Percentiles rank a stretch among this genome's conserved stretches.
Evolutionary conservation across 2,113 vertebrate species (phyloP).

Genomic region (Alces alces): DNA sequence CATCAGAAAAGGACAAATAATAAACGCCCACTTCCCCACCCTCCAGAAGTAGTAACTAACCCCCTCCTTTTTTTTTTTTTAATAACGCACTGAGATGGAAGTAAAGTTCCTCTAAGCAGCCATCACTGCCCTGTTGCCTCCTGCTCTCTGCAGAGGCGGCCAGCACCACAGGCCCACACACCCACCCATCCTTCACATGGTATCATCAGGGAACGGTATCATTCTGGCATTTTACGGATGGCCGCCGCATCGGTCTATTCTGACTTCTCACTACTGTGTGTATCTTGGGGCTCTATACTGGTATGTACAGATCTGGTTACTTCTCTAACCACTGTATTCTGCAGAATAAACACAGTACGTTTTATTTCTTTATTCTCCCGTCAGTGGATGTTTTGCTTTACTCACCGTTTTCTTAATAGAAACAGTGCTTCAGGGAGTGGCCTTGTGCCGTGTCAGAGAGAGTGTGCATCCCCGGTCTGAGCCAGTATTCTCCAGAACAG

Average conservation of each 20-base stretch:
- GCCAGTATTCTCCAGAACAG: background rate
- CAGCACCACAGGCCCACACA: accelerated
- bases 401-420: background rate
- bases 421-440: background rate
- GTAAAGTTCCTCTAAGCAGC: background rate
- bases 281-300: background rate
- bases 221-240: background rate
- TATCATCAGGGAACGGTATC: background rate
- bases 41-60: background rate
- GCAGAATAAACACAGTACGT: background rate
- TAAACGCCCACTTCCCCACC: background rate
- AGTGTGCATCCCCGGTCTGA: background rate
- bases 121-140: background rate
- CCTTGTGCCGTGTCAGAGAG: background rate
- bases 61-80: background rate
- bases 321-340: background rate
- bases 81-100: background rate
- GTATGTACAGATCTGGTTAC: background rate
- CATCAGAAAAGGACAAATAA: background rate
- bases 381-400: background rate
- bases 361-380: background rate
- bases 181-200: too few relatives aligned
- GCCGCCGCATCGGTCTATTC: background rate
- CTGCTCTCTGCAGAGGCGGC: too few relatives aligned
- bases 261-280: background rate